Base-by-base conservation (phyloP, 2,113 vertebrate genomes). In the Hippocampus mohnikei region DNA sequence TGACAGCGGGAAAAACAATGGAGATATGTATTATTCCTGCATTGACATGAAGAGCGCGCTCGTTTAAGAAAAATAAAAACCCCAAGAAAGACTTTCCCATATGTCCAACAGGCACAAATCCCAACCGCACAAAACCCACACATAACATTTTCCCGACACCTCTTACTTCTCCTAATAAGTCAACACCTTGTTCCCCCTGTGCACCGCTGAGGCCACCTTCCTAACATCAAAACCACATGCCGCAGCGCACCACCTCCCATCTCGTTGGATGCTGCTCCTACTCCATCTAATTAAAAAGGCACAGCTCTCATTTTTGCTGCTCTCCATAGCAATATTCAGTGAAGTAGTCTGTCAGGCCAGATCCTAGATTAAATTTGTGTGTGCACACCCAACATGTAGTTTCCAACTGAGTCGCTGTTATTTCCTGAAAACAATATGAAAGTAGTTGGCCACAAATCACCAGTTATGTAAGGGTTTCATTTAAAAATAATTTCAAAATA, bases 101-200 rank as follows among this genome's bases (percentile, higher is more conserved):
- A 82, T 86, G 84, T 87, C 76, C 72, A 66, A 78, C 29, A 71
- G 81, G 80, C 83, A 79, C 44, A 41, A 40, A 44, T 85, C 76
- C 84, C 58, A 78, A 88, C 86, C 89, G 67, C 73, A 77, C 60
- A 82, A 69, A 53, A 41, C 75, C 74, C 48, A 77, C 76, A 85
- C 72, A 81, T 59, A 68, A 81, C 69, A 80, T 84, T 90, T 90
- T 85, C 82, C 81, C 52, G 76, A 42, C 81, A 87, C 80, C 82
- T 86, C 71, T 90, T 78, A 70, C 33, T 79, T 86, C 81, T 91
- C 81, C 81, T 86, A 89, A 90, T 90, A 90, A 90, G 81, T 91
- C 88, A 89, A 90, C 86, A 88, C 85, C 76, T 89, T 88, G 77
- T 81, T 83, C 70, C 52, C 81, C 64, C 52, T 75, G 75, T 77